Conservation (phyloP, 2,113 vertebrate genomes). For the Phodopus roborovskii region DNA sequence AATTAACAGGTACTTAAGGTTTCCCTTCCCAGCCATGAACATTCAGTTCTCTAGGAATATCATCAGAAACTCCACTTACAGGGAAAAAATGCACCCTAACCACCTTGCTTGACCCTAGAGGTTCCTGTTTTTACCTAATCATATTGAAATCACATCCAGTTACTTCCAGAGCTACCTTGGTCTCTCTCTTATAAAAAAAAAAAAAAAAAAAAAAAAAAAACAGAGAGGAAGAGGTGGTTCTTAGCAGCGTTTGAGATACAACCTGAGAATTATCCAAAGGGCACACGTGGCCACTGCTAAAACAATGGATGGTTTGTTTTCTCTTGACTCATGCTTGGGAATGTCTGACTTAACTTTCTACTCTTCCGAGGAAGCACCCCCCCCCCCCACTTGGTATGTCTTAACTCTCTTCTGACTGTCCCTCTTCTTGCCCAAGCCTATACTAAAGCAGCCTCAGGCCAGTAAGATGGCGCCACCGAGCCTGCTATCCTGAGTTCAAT, state of each 20-base stretch:
- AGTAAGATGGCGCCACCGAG: background rate
- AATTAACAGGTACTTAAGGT: too few species aligned
- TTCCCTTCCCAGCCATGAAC: background rate
- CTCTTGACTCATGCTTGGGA: background rate
- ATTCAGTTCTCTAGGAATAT: background rate
- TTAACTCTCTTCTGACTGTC: background rate
- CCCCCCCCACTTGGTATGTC: background rate
- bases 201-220: too few species aligned
- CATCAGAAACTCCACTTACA: background rate
- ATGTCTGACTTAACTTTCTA: background rate
- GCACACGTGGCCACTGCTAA: background rate
- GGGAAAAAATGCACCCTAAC: background rate
- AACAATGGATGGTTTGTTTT: too few species aligned
- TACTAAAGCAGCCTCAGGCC: background rate
- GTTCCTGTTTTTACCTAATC: background rate
- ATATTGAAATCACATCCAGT: too few species aligned
- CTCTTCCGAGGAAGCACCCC: background rate
- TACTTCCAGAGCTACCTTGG: background rate
- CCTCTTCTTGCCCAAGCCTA: background rate
- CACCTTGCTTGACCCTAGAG: background rate
- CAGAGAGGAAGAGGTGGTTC: background rate
- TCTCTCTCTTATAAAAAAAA: background rate
- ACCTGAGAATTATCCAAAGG: background rate
- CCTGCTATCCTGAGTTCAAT: background rate
- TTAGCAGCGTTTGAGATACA: background rate